Percentiles rank a stretch among this genome's conserved stretches.
Conservation (phyloP, 2,888 invertebrate species). For the Lasioglossum lativentre region DNA sequence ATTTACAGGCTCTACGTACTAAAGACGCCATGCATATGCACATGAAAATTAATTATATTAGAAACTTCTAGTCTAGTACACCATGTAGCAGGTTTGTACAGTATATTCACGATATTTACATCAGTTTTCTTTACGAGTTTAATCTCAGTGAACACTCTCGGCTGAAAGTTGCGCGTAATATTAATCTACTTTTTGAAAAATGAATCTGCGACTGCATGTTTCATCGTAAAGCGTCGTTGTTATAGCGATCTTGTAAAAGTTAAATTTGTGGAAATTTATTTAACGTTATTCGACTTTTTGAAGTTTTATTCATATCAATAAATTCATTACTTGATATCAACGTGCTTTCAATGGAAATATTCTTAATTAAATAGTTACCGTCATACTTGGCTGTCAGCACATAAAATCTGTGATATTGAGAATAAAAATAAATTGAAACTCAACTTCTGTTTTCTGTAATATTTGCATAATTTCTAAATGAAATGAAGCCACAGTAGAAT, state of each 20-base stretch:
- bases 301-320: neutral
- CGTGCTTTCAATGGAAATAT: neutral
- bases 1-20: neutral
- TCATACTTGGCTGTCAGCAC: neutral
- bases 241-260: neutral
- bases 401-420: neutral
- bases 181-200: neutral
- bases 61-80: neutral
- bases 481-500: neutral
- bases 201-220: neutral
- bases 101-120: neutral
- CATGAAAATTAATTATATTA: neutral
- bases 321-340: neutral
- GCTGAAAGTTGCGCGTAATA: neutral
- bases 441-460: neutral
- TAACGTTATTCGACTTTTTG: neutral
- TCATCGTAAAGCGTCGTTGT: neutral
- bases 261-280: neutral
- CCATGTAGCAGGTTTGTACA: neutral
- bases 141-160: neutral
- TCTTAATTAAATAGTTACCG: neutral
- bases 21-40: neutral
- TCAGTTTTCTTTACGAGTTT: slow-evolving; percentile 8
- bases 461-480: neutral
- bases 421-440: neutral